Conservation (phyloP, 2,797 vertebrate genomes). For the Apogon talboti region DNA sequence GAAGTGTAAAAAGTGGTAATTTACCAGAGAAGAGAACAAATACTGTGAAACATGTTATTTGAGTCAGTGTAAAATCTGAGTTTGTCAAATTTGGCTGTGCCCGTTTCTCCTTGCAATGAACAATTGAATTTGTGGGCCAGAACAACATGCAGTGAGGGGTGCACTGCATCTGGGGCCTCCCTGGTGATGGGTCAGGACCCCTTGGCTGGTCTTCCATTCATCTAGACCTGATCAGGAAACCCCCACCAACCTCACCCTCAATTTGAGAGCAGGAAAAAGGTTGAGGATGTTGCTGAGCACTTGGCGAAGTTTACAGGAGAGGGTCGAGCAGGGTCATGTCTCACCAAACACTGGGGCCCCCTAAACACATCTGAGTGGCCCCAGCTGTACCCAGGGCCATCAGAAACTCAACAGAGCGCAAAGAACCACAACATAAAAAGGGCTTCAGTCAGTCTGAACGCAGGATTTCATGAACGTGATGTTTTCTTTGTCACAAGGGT, state of each 20-base stretch:
- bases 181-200: conserved; percentile 66
- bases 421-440: conserved; percentile 59
- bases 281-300: conserved; percentile 63
- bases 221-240: conserved; percentile 49
- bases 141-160: conserved; percentile 48
- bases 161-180: conserved; percentile 44
- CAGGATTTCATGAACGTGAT: conserved; percentile 29
- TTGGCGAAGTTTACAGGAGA: conserved; percentile 79
- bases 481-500: conserved; percentile 56
- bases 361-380: conserved; percentile 76
- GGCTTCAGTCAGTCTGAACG: conserved; percentile 20
- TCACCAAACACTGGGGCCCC: conserved; percentile 79
- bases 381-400: conserved; percentile 71
- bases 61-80: not conserved
- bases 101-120: conserved; percentile 40
- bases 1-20: not conserved
- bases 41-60: not conserved
- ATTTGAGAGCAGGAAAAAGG: conserved; percentile 43
- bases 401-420: conserved; percentile 57
- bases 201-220: conserved; percentile 62
- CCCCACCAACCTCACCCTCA: conserved; percentile 38
- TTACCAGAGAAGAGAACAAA: conserved; percentile 8
- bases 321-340: conserved; percentile 79
- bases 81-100: conserved; percentile 3
- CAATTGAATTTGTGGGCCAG: conserved; percentile 42